A percentile compares a stretch with the other conserved stretches of the same genome.
Evolutionary conservation across 2,888 invertebrate genomes (phyloP).

Genomic region (Drosophila trichaetosa): DNA sequence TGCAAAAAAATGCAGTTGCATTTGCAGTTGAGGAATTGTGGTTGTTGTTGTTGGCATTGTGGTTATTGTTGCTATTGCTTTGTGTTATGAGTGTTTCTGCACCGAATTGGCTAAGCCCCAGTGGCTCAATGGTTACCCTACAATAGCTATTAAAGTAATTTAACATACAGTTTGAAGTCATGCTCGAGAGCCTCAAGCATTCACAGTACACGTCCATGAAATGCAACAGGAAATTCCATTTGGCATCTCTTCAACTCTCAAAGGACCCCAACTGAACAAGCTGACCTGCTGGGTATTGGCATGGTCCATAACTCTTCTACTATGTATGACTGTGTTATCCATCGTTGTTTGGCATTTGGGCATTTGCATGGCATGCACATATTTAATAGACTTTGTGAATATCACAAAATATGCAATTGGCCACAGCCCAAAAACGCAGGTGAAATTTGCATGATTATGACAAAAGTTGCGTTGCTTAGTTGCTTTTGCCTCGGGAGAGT

Average conservation of each 20-base stretch:
- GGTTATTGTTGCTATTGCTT: constrained; percentile 24
- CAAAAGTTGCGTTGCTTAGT: constrained; percentile 50
- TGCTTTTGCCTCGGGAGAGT: constrained; percentile 36
- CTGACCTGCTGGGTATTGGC: constrained; percentile 43
- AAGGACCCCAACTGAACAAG: neutral
- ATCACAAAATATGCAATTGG: constrained; percentile 75
- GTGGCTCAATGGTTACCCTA: constrained; percentile 65
- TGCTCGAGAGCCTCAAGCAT: neutral
- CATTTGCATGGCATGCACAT: constrained; percentile 76
- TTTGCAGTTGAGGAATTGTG: constrained; percentile 36
- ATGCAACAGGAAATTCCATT: neutral
- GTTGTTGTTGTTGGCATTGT: constrained; percentile 10
- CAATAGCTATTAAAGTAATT: constrained; percentile 28
- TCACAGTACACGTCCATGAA: neutral
- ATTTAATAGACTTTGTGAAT: constrained; percentile 75
- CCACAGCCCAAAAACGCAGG: constrained; percentile 59
- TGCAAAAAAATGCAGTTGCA: constrained; percentile 77
- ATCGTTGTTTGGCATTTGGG: constrained; percentile 28
- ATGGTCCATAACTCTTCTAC: constrained; percentile 60
- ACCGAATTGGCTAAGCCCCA: constrained; percentile 63
- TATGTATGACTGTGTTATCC: constrained; percentile 33
- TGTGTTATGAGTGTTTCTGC: constrained; percentile 72
- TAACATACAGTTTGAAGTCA: neutral
- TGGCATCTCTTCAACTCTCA: neutral
- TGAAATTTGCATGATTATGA: constrained; percentile 79